Percentiles rank a stretch among this genome's conserved stretches.
Conservation (phyloP, 2,113 vertebrate species). For the Takifugu flavidus region DNA sequence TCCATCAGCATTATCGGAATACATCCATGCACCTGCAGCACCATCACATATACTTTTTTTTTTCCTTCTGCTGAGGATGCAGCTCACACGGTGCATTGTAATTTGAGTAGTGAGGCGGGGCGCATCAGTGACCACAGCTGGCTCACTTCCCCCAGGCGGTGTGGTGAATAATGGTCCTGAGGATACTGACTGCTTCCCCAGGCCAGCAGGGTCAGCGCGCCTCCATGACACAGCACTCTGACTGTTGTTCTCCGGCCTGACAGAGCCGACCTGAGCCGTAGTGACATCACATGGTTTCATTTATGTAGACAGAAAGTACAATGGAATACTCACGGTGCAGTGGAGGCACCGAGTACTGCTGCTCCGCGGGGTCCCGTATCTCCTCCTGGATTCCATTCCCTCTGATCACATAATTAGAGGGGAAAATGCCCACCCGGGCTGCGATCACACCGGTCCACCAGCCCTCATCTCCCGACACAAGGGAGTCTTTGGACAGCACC, state of each 20-base stretch:
- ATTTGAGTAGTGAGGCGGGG: constrained; percentile 18
- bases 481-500: constrained; percentile 91
- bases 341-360: constrained; percentile 63
- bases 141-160: constrained; percentile 26
- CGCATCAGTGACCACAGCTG: constrained; percentile 18
- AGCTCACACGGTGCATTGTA: constrained; percentile 16
- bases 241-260: constrained; percentile 5
- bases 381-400: constrained; percentile 79
- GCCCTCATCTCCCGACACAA: constrained; percentile 93
- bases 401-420: constrained; percentile 91
- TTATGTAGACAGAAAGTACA: constrained; percentile 16
- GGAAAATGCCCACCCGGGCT: constrained; percentile 93
- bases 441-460: constrained; percentile 97
- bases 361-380: constrained; percentile 61
- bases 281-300: neutral
- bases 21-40: neutral
- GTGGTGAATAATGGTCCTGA: constrained; percentile 45
- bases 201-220: constrained; percentile 31
- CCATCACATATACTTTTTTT: neutral
- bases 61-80: constrained; percentile 1
- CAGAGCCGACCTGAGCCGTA: neutral
- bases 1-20: neutral
- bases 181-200: constrained; percentile 16
- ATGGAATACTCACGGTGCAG: constrained; percentile 73
- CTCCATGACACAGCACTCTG: constrained; percentile 63